Evolutionary conservation across 2,888 invertebrate species (phyloP).

Genomic region (Zelleria hepariella): DNA sequence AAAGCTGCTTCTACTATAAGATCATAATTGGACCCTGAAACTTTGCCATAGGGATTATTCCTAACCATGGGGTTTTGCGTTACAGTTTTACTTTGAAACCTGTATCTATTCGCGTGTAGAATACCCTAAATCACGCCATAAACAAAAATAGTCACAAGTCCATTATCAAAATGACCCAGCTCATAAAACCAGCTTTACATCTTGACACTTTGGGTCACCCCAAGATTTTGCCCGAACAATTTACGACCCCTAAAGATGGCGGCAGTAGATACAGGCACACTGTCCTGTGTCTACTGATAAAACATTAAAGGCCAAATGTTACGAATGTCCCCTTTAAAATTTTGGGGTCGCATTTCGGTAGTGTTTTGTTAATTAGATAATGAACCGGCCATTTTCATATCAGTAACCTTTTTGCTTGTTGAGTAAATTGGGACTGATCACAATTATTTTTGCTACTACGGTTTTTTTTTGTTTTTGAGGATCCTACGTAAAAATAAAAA

Average conservation of each 20-base stretch:
- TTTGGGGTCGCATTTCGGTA: background rate
- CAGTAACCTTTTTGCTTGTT: too few relatives aligned
- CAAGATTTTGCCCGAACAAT: constrained; percentile 42
- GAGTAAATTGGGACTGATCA: too few relatives aligned
- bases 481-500: too few relatives aligned
- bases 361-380: background rate
- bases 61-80: too few relatives aligned
- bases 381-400: background rate
- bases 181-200: constrained; percentile 57
- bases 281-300: constrained; percentile 58
- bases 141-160: constrained; percentile 25
- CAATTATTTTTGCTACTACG: background rate
- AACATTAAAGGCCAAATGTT: constrained; percentile 51
- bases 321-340: constrained; percentile 26
- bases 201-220: constrained; percentile 46
- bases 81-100: background rate
- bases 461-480: background rate
- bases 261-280: constrained; percentile 49
- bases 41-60: too few relatives aligned
- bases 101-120: background rate
- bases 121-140: background rate
- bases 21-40: too few relatives aligned
- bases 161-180: constrained; percentile 56
- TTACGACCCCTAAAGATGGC: constrained; percentile 50
- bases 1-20: too few relatives aligned